phyloP scores from a whole-genome alignment of 2,797 vertebrate species.

The Toxotes lorentzi region DNA sequence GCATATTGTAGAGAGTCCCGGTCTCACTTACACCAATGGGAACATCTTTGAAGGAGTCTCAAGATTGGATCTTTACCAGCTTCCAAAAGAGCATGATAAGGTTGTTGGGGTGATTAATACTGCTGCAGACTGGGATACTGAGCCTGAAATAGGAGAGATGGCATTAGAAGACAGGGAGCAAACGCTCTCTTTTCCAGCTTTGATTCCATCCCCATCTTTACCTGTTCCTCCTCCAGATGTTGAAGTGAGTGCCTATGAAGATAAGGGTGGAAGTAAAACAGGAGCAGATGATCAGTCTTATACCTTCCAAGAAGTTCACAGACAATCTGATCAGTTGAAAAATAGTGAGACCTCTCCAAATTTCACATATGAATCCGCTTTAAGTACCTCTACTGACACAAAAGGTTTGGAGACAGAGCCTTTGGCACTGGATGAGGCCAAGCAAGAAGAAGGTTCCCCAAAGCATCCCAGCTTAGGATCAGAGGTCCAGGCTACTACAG shows the following conservation, averaged over 20 bases:
- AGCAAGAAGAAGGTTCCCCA: constrained; percentile 1
- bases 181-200: constrained; percentile 84
- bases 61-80: constrained; percentile 63
- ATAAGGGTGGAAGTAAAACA: constrained; percentile 40
- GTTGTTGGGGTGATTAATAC: constrained; percentile 64
- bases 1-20: constrained; percentile 79
- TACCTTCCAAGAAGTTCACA: constrained; percentile 20
- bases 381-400: constrained; percentile 33
- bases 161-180: constrained; percentile 76
- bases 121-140: constrained; percentile 85
- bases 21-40: constrained; percentile 78
- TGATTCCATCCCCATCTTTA: constrained; percentile 85
- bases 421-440: constrained; percentile 33
- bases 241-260: constrained; percentile 59
- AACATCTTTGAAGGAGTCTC: constrained; percentile 82
- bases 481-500: constrained; percentile 47
- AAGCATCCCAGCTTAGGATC: constrained; percentile 47
- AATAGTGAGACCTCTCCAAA: background rate
- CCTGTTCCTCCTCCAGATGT: constrained; percentile 59
- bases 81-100: constrained; percentile 62
- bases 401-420: constrained; percentile 34
- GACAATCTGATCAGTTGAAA: constrained; percentile 39
- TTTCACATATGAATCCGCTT: constrained; percentile 32
- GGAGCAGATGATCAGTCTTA: constrained; percentile 9
- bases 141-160: constrained; percentile 80